Evolutionary conservation across 1,140 invertebrate species (phyloP).

Genomic region (Cyclina sinensis): DNA sequence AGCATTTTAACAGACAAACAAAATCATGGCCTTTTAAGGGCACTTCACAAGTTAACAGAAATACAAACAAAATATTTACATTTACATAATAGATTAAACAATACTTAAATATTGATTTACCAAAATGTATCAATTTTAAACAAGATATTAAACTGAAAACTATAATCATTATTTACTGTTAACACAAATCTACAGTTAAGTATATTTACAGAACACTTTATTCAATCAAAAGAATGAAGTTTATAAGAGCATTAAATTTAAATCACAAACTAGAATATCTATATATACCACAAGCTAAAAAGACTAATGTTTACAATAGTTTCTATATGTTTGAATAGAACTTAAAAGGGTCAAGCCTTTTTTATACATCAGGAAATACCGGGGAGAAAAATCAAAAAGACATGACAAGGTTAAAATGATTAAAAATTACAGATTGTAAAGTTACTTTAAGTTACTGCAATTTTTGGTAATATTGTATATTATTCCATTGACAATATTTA

Average conservation of each 20-base stretch:
- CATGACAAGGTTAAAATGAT: no score
- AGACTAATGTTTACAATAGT: conserved; percentile 19
- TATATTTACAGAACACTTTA: conserved; percentile 49
- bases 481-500: no score
- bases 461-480: no score
- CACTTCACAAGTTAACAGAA: no score
- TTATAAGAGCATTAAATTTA: conserved; percentile 1
- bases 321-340: conserved; percentile 3
- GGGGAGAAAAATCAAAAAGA: background rate
- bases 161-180: conserved; percentile 13
- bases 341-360: background rate
- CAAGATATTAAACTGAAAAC: background rate
- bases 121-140: conserved; percentile 6
- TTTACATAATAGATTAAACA: background rate
- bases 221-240: background rate
- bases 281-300: background rate
- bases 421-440: no score
- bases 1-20: no score
- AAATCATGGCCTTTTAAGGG: no score
- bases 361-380: no score
- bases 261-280: conserved; percentile 11
- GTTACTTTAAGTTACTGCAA: no score
- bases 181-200: conserved; percentile 37
- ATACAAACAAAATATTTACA: background rate
- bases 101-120: conserved; percentile 6